phyloP scores from a whole-genome alignment of 1,140 invertebrate species.

The Diachasmimorpha longicaudata region DNA sequence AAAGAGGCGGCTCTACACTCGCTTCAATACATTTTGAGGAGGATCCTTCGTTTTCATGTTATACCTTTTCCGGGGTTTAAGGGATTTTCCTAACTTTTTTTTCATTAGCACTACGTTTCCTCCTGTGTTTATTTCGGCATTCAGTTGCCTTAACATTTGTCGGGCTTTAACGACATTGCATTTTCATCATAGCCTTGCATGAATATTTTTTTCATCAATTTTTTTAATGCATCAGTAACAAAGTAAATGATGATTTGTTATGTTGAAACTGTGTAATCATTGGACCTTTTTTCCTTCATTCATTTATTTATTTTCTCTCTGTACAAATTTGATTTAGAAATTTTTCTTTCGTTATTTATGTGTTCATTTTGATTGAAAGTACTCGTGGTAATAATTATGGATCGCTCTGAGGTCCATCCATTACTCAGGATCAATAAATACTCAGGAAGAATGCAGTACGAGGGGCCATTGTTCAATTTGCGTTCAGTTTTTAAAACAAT shows the following conservation, averaged over 20 bases:
- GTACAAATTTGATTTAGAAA: neutral
- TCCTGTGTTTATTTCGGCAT: slow-evolving; percentile 27
- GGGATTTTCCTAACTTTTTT: slow-evolving; percentile 11
- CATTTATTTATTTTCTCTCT: neutral
- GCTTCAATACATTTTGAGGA: neutral
- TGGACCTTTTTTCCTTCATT: neutral
- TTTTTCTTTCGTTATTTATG: neutral
- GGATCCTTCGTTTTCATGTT: neutral
- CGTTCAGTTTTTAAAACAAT: neutral
- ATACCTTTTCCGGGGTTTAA: neutral
- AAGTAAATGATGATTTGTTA: slow-evolving; percentile 43
- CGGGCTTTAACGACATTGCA: neutral
- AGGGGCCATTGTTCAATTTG: neutral
- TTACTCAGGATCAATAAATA: slow-evolving; percentile 7
- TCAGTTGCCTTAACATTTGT: slow-evolving; percentile 17
- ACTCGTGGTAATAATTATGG: neutral
- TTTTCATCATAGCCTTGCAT: slow-evolving; percentile 18
- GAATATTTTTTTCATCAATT: slow-evolving; percentile 28
- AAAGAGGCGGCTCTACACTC: neutral
- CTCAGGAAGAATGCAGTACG: neutral
- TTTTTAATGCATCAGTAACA: slow-evolving; percentile 39
- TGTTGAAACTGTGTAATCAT: slow-evolving; percentile 1
- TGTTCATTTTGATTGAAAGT: neutral
- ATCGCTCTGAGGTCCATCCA: neutral
- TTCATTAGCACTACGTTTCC: slow-evolving; percentile 15